Conservation (phyloP, 2,113 vertebrate species). For the Penelope pileata region DNA sequence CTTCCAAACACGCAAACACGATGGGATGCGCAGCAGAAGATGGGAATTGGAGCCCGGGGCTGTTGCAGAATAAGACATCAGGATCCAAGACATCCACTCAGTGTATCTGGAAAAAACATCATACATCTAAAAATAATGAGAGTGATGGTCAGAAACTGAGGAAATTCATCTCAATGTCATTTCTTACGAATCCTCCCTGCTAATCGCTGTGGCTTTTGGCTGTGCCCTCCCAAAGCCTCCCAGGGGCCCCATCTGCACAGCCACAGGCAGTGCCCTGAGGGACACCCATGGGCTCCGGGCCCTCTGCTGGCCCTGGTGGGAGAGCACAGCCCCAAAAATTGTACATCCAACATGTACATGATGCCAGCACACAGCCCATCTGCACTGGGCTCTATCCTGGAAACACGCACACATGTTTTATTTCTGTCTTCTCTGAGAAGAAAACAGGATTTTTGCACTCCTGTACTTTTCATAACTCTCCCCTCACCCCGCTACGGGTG, state of each 20-base stretch:
- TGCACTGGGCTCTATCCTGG: neutral
- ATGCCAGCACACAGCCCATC: neutral
- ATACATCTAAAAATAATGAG: neutral
- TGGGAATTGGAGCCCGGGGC: fast-evolving
- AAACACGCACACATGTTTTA: neutral
- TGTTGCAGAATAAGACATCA: fast-evolving
- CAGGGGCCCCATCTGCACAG: neutral
- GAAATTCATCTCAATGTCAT: neutral
- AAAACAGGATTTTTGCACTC: neutral
- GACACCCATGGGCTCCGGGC: neutral
- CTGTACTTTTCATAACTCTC: neutral
- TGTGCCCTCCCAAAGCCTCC: neutral
- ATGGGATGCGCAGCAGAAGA: neutral
- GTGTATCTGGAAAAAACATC: neutral
- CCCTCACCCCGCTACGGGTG: neutral
- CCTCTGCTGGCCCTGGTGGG: neutral
- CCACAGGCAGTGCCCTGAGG: neutral
- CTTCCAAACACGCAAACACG: neutral
- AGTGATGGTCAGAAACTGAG: neutral
- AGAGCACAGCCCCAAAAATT: neutral
- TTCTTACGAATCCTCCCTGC: neutral
- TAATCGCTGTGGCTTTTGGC: neutral
- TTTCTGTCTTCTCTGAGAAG: neutral
- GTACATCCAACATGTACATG: neutral
- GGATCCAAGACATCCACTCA: neutral